phyloP scores from a whole-genome alignment of 92 coral and sea anemone genomes.

The Siderastrea siderea region DNA sequence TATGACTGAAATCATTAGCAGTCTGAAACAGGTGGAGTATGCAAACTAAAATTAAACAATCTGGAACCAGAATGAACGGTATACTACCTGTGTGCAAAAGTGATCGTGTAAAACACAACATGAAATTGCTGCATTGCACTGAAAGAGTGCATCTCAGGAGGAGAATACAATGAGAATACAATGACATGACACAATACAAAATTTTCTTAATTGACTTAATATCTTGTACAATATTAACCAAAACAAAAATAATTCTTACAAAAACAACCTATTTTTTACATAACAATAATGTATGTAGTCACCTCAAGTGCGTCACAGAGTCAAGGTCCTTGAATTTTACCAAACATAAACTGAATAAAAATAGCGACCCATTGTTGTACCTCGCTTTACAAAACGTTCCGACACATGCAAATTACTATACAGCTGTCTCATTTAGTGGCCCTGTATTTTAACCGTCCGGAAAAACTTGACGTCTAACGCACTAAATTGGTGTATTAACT shows the following conservation, averaged over 20 bases:
- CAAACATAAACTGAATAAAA: not conserved
- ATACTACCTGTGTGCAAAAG: too few species aligned
- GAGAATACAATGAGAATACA: too few species aligned
- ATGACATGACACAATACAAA: not conserved
- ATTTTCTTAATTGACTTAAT: too few species aligned
- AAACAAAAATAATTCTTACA: not conserved
- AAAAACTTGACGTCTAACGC: not conserved
- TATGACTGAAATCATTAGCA: too few species aligned
- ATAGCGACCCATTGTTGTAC: not conserved
- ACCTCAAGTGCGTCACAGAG: not conserved
- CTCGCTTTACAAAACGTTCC: not conserved
- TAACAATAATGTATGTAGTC: not conserved
- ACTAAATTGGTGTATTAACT: not conserved
- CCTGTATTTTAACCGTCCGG: not conserved
- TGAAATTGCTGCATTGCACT: too few species aligned
- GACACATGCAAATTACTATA: not conserved
- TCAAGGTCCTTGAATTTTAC: not conserved
- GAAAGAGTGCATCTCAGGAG: too few species aligned
- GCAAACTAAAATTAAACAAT: too few species aligned
- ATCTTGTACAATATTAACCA: not conserved
- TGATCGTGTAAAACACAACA: too few species aligned
- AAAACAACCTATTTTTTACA: conserved; percentile 10
- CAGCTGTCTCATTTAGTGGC: not conserved
- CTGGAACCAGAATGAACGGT: too few species aligned
- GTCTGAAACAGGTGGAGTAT: too few species aligned